A percentile compares a stretch with the other conserved stretches of the same genome.
phyloP scores from a whole-genome alignment of 2,113 vertebrate species.

The Marmota monax region DNA sequence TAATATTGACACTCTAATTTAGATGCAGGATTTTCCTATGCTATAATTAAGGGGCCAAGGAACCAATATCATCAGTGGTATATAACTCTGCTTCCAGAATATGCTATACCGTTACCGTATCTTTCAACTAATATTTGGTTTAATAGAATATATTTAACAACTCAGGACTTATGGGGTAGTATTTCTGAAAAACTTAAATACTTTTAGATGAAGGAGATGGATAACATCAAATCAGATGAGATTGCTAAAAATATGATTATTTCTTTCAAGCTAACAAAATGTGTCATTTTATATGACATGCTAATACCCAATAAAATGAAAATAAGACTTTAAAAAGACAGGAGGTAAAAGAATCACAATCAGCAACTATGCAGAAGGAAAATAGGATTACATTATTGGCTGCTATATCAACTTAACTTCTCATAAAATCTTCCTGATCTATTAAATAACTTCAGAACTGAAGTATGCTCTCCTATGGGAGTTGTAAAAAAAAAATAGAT shows the following conservation, averaged over 20 bases:
- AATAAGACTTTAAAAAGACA: slow-evolving; percentile 58
- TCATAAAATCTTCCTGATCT: slow-evolving; percentile 72
- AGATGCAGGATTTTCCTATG: slow-evolving; percentile 12
- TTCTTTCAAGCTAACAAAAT: background rate
- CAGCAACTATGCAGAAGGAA: background rate
- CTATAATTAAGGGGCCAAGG: background rate
- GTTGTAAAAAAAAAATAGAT: slow-evolving; percentile 77
- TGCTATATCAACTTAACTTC: slow-evolving; percentile 71
- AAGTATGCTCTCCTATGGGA: slow-evolving; percentile 72
- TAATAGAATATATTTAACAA: background rate
- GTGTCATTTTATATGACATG: slow-evolving; percentile 31
- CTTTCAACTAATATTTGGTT: slow-evolving; percentile 40
- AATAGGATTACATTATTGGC: slow-evolving; percentile 72
- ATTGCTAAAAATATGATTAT: too few species aligned
- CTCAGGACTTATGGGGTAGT: background rate
- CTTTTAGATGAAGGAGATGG: background rate
- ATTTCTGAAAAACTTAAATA: slow-evolving; percentile 56
- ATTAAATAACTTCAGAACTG: slow-evolving; percentile 78
- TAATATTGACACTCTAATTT: slow-evolving; percentile 10
- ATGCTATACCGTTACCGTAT: slow-evolving; percentile 20
- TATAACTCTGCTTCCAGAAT: background rate
- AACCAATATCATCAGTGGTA: background rate
- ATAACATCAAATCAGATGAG: background rate
- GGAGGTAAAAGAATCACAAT: slow-evolving; percentile 16
- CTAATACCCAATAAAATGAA: slow-evolving; percentile 41